Base-by-base conservation (phyloP, 1,140 invertebrate species). In the Calycopis cecrops region DNA sequence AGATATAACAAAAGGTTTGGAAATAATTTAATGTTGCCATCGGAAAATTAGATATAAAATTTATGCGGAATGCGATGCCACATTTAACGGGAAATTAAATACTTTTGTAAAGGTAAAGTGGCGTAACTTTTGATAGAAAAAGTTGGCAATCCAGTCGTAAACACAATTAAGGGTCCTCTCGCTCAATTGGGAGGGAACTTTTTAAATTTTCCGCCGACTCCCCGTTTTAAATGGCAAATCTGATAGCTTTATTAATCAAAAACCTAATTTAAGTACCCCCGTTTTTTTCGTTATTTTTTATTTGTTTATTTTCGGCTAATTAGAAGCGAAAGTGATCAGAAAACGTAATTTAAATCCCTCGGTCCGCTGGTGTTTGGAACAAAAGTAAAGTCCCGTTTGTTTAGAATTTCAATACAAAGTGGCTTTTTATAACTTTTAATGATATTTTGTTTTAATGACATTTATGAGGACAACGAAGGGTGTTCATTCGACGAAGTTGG, bases 101-200 rank as follows among this genome's bases (percentile, higher is more conserved):
- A 62, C 60, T 68, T 64, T 65, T 55, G 57, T 63, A 61, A 68
- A 60, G 48, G 60, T 59, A 56, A 55, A 65, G 59, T 62, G 56
- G 49, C 59, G 62, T 62, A 68, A 65, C 65, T 68, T 65, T 58
- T 64, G 62, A 68, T 68, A 68, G 65, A 68, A 68, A 65, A 68
- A 68, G 65, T 68, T 68, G 40, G 35, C 35, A 37, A 34, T 59
- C 21, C 47, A 48, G 54, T 59, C 59, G 60, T 68, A 68, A 68
- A 68, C 57, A 68, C 65, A 65, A 68, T 67, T 64, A 67, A 52
- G 56, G 54, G 52, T 42, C 38, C 52, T 53, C 52, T 59, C 57
- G 52, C 62, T 52, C 61, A 52, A 63, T 63, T 59, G 44, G 50
- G 12, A 18, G 42, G 50, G 42, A 56, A 63, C 53, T 63, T 63